These are phyloP conservation scores for Nothoprocta pentlandii DNA, from an alignment of 2,113 vertebrate species.

Conservation along the genomic window DNA sequence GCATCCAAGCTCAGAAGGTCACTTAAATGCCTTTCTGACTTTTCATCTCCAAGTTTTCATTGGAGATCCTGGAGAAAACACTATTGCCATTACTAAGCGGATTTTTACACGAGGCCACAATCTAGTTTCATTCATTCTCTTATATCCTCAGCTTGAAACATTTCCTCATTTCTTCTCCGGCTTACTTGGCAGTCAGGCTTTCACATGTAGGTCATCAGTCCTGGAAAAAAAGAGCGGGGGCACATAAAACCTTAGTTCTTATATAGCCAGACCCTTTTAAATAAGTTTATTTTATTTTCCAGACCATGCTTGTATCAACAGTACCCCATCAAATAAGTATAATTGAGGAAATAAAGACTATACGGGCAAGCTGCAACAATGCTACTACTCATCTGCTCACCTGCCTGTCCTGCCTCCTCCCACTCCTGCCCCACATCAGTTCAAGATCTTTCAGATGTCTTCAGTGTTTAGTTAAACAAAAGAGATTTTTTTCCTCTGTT, in stretches of 20 bases:
- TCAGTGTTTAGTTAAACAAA: slow-evolving; percentile 32
- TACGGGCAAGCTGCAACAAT: slow-evolving; percentile 46
- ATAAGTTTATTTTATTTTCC: neutral
- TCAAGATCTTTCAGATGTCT: slow-evolving; percentile 33
- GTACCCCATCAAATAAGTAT: neutral
- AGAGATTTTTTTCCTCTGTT: slow-evolving; percentile 39
- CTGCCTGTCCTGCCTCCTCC: slow-evolving; percentile 50
- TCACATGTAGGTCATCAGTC: neutral
- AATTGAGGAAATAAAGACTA: neutral
- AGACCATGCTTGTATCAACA: neutral
- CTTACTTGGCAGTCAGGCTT: neutral
- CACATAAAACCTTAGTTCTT: neutral
- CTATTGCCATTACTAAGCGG: neutral
- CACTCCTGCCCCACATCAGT: slow-evolving; percentile 34
- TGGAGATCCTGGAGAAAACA: neutral
- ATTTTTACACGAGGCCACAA: neutral
- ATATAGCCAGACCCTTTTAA: neutral
- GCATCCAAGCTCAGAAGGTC: neutral
- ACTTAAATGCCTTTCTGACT: neutral
- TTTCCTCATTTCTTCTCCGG: neutral
- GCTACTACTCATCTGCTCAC: slow-evolving; percentile 21
- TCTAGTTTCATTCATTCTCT: neutral
- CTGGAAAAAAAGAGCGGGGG: neutral
- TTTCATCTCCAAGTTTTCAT: neutral
- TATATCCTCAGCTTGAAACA: neutral